These are phyloP conservation scores for Myzus persicae DNA, from an alignment of 1,140 invertebrate species.

Conservation along the genomic window DNA sequence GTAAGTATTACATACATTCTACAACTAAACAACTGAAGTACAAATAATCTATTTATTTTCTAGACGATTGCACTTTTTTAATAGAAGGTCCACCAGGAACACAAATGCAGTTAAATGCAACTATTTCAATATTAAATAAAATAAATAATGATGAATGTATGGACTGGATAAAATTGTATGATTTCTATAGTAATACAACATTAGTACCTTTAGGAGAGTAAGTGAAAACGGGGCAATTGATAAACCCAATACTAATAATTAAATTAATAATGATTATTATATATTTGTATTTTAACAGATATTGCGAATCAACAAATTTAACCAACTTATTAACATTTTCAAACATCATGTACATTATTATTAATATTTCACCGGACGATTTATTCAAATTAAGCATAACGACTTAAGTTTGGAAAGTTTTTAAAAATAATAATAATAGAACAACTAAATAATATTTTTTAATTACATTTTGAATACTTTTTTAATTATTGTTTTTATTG, in stretches of 20 bases:
- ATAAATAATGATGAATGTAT: not conserved
- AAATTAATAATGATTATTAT: not conserved
- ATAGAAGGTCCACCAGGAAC: constrained; percentile 40
- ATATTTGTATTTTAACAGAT: constrained; percentile 18
- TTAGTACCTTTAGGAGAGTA: constrained; percentile 45
- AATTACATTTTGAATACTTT: not conserved
- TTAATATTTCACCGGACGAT: constrained; percentile 41
- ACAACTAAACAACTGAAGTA: not conserved
- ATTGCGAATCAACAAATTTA: constrained; percentile 45
- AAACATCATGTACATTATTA: constrained; percentile 29
- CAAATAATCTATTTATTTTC: not conserved
- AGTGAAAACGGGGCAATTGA: not conserved
- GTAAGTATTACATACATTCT: not conserved
- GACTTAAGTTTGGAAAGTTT: not conserved
- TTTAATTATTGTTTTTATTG: not conserved
- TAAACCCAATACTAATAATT: not conserved
- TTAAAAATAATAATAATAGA: not conserved
- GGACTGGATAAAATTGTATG: constrained; percentile 8
- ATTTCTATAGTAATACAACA: constrained; percentile 47
- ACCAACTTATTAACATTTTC: constrained; percentile 33
- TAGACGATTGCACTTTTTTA: constrained; percentile 53
- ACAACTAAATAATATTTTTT: not conserved
- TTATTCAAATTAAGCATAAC: constrained; percentile 19
- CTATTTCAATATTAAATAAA: constrained; percentile 36
- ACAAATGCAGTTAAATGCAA: constrained; percentile 24